These are phyloP conservation scores for Eumerus sabulonum DNA, from an alignment of 2,888 invertebrate genomes.

Conservation along the genomic window DNA sequence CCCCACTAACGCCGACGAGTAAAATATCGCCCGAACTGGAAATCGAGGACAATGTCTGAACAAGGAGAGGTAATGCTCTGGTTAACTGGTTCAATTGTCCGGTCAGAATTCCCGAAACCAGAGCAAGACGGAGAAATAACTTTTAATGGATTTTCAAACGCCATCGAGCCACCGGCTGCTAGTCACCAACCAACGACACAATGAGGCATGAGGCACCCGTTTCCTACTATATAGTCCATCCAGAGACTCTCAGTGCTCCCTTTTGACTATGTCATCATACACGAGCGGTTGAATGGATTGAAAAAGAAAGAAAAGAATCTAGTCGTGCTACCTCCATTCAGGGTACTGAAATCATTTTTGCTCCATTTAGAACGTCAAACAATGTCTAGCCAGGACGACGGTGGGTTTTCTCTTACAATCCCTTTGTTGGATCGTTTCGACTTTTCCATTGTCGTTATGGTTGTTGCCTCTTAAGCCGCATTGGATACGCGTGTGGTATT, in stretches of 20 bases:
- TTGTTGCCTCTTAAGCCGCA: no score
- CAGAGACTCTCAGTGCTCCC: background rate
- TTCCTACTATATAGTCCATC: background rate
- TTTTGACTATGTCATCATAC: constrained; percentile 21
- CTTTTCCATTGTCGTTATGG: background rate
- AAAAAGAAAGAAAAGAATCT: constrained; percentile 52
- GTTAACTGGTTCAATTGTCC: constrained; percentile 69
- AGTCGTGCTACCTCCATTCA: constrained; percentile 42
- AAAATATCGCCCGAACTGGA: constrained; percentile 47
- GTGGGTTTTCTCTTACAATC: constrained; percentile 10
- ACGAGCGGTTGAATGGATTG: constrained; percentile 9
- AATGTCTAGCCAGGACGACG: constrained; percentile 53
- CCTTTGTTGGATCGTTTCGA: no score
- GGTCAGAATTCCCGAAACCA: constrained; percentile 55
- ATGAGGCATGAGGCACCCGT: background rate
- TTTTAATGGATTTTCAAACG: constrained; percentile 66
- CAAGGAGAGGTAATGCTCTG: constrained; percentile 62
- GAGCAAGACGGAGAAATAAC: constrained; percentile 50
- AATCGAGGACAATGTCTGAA: constrained; percentile 55
- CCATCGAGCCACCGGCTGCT: constrained; percentile 23
- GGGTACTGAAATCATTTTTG: constrained; percentile 25
- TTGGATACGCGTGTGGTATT: background rate
- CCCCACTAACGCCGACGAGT: constrained; percentile 1
- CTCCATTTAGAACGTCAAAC: constrained; percentile 37
- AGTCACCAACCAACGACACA: background rate